Evolutionary conservation across 2,113 vertebrate species (phyloP), one percentile per base, ranked within the genome.

Genomic region (Circaetus cinerascens): DNA sequence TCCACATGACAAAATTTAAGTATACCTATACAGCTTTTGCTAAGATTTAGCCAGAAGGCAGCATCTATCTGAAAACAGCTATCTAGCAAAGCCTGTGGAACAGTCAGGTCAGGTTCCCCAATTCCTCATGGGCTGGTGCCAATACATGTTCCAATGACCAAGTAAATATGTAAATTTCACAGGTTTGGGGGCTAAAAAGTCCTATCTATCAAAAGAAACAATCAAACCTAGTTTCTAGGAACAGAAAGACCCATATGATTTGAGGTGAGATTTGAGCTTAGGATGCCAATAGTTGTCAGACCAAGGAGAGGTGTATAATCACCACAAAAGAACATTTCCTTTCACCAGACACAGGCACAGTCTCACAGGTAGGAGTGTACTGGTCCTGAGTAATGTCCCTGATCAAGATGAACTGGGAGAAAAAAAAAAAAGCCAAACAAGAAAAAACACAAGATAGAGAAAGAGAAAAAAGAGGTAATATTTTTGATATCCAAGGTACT

Each of bases 71-170:
- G 45, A 80, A 80, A 88, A 46, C 2, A 46, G 2, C 3, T 57
- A 9, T 21, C 20, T 32, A 46, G 34, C 10, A 91, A 83, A 46
- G 4, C 4, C 12, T 84, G 21, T 41, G 5, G 7, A 66, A 69
- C 16, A 56, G 13, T 43, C 23, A 67, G 38, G 23, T 60, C 7
- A 67, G 17, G 9, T 53, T 84, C 5, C 16, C 16, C 15, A 25
- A 1, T 26, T 67, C 17, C n/a, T 23, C 5, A 0, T 4, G 17
- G 38, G 8, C 9, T 59, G 0, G 0, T 5, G 10, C 1, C 13
- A 59, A 23, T 22, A 26, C 0, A 0, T 67, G 83, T 62, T 63
- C 9, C 27, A 59, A 22, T 3, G 29, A 50, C 4, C 20, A 63
- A 16, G 7, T 30, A 74, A 74, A 36, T 41, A 78, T 10, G 32